These are phyloP conservation scores for Musca domestica DNA, from an alignment of 1,140 invertebrate species.

Conservation along the genomic window DNA sequence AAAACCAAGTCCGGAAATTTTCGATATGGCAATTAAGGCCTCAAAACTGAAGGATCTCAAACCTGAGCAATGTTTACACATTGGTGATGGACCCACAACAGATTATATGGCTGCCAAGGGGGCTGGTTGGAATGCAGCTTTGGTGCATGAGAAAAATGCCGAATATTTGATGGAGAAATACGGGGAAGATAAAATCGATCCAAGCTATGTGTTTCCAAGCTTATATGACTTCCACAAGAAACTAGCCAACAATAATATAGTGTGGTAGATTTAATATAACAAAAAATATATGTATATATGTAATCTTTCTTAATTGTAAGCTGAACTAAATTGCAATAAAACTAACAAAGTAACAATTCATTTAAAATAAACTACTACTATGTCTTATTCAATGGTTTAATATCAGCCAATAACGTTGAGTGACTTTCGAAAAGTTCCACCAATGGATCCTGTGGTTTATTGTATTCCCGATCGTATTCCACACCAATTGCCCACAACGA, in stretches of 20 bases:
- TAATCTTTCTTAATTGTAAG: background rate
- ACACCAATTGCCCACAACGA: slow-evolving; percentile 84
- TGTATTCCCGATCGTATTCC: slow-evolving; percentile 72
- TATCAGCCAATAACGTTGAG: slow-evolving; percentile 41
- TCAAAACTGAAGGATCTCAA: slow-evolving; percentile 52
- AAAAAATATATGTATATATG: background rate
- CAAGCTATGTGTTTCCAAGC: slow-evolving; percentile 43
- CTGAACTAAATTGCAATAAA: slow-evolving; percentile 11
- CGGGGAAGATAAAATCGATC: slow-evolving; percentile 38
- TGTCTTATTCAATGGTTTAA: background rate
- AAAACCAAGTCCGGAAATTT: slow-evolving; percentile 77
- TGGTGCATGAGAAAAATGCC: slow-evolving; percentile 57
- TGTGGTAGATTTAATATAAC: slow-evolving; percentile 33
- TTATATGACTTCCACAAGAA: slow-evolving; percentile 53
- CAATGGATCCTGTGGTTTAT: slow-evolving; percentile 59
- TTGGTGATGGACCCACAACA: slow-evolving; percentile 73
- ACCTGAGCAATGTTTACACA: slow-evolving; percentile 70
- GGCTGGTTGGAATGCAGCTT: slow-evolving; percentile 72
- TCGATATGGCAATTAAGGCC: slow-evolving; percentile 64
- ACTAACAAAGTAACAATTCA: background rate
- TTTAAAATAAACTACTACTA: background rate
- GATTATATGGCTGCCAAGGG: slow-evolving; percentile 76
- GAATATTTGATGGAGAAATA: slow-evolving; percentile 42
- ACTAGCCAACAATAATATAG: slow-evolving; percentile 38
- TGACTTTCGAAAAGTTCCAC: slow-evolving; percentile 64